phyloP scores from a whole-genome alignment of 1,140 invertebrate species.

The Macrobrachium rosenbergii region DNA sequence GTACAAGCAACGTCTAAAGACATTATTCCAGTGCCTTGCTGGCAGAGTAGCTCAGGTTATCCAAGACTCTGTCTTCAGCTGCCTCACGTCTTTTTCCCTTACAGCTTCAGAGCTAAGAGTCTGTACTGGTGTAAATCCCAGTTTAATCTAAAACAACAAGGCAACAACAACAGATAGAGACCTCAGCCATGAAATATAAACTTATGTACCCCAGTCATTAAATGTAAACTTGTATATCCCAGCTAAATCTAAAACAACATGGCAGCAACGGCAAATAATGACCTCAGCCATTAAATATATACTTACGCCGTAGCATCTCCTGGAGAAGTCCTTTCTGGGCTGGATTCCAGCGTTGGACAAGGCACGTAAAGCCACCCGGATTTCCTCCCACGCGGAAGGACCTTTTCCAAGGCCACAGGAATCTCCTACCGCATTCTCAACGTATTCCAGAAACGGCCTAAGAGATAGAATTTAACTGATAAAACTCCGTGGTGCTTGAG shows the following conservation, averaged over 20 bases:
- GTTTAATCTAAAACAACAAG: too few species aligned
- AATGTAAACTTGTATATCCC: background rate
- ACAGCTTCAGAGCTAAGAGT: too few species aligned
- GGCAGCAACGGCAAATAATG: background rate
- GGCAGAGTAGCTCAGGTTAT: too few species aligned
- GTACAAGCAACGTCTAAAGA: too few species aligned
- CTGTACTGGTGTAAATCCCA: too few species aligned
- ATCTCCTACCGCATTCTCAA: background rate
- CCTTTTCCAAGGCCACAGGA: constrained; percentile 3
- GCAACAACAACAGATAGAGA: too few species aligned
- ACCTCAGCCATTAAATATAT: background rate
- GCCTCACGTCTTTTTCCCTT: too few species aligned
- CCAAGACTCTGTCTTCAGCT: too few species aligned
- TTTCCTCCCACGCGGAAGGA: background rate
- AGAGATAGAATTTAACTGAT: background rate
- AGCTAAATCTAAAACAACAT: background rate
- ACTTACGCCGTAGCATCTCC: constrained; percentile 37
- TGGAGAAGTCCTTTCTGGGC: constrained; percentile 7
- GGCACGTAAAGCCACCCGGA: constrained; percentile 14
- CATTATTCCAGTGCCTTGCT: too few species aligned
- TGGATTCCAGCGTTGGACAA: constrained; percentile 31
- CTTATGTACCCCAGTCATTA: too few species aligned
- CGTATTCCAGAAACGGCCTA: constrained; percentile 38
- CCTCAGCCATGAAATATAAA: too few species aligned
- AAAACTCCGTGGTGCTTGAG: too few species aligned